phyloP scores from a whole-genome alignment of 1,140 invertebrate genomes.

The Neodiprion virginianus region DNA sequence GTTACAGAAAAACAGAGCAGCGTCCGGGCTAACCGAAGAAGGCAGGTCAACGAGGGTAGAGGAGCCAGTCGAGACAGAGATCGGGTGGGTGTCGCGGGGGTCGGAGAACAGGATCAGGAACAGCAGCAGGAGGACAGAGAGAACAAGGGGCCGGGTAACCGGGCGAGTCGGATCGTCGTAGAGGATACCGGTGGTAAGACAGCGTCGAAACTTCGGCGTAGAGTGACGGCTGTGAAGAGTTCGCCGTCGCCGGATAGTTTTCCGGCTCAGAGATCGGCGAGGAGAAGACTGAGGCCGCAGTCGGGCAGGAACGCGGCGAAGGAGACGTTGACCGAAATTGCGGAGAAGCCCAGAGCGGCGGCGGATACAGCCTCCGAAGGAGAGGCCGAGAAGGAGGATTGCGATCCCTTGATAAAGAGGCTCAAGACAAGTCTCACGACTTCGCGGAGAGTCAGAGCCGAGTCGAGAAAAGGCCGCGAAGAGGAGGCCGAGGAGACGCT shows the following conservation, averaged over 20 bases:
- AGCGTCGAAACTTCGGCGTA: slow-evolving; percentile 46
- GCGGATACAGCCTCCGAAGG: slow-evolving; percentile 18
- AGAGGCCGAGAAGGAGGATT: slow-evolving; percentile 24
- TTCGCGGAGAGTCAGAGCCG: slow-evolving; percentile 29
- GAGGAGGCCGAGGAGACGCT: background rate
- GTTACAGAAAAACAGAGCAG: slow-evolving; percentile 53
- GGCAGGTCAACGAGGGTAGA: slow-evolving; percentile 45
- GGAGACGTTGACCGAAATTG: slow-evolving; percentile 29
- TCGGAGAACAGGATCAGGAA: slow-evolving; percentile 19
- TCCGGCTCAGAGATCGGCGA: slow-evolving; percentile 33
- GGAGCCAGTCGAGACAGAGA: slow-evolving; percentile 40
- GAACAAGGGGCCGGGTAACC: slow-evolving; percentile 56
- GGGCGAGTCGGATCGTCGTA: slow-evolving; percentile 53
- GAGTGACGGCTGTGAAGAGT: slow-evolving; percentile 36
- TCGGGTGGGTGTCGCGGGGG: slow-evolving; percentile 20
- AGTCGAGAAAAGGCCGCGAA: slow-evolving; percentile 20
- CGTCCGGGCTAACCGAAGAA: slow-evolving; percentile 46
- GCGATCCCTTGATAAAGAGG: slow-evolving; percentile 44
- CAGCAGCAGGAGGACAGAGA: slow-evolving; percentile 56
- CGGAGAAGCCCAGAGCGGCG: slow-evolving; percentile 24
- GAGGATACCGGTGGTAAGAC: slow-evolving; percentile 46
- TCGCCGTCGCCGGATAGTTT: slow-evolving; percentile 38
- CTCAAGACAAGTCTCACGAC: slow-evolving; percentile 35
- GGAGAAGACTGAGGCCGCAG: slow-evolving; percentile 41
- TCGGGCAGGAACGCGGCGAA: slow-evolving; percentile 1